Conservation (phyloP, 2,888 invertebrate genomes). For the Microctonus hyperodae region DNA sequence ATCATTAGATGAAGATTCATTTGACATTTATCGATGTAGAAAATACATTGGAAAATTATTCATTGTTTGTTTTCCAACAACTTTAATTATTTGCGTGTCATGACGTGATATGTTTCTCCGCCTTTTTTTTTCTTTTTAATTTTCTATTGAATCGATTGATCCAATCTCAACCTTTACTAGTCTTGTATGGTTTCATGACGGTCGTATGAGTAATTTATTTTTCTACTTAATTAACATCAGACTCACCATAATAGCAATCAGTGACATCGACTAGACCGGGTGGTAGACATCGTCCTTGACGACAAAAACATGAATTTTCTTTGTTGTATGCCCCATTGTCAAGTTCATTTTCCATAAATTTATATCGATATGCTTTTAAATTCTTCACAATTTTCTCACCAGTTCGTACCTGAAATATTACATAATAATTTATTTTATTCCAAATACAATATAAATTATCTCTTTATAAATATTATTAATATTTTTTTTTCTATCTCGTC, state of each 20-base stretch:
- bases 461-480: conserved; percentile 15
- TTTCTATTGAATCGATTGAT: background rate
- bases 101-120: background rate
- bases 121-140: background rate
- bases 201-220: background rate
- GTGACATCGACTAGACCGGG: conserved; percentile 82
- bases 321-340: conserved; percentile 77
- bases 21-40: background rate
- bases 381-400: conserved; percentile 71
- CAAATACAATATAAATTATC: background rate
- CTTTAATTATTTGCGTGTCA: background rate
- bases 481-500: conserved; percentile 3
- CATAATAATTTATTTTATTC: background rate
- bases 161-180: background rate
- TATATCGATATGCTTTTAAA: conserved; percentile 75
- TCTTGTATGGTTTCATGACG: conserved; percentile 4
- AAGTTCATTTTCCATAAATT: conserved; percentile 77
- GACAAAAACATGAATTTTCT: conserved; percentile 86
- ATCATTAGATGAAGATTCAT: background rate
- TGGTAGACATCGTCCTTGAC: conserved; percentile 75
- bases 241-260: conserved; percentile 81
- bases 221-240: background rate
- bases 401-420: conserved; percentile 66
- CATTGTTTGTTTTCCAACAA: background rate
- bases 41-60: conserved; percentile 6